A percentile compares a stretch with the other conserved stretches of the same genome.
phyloP scores from a whole-genome alignment of 2,888 invertebrate genomes.

The Agrochola litura region DNA sequence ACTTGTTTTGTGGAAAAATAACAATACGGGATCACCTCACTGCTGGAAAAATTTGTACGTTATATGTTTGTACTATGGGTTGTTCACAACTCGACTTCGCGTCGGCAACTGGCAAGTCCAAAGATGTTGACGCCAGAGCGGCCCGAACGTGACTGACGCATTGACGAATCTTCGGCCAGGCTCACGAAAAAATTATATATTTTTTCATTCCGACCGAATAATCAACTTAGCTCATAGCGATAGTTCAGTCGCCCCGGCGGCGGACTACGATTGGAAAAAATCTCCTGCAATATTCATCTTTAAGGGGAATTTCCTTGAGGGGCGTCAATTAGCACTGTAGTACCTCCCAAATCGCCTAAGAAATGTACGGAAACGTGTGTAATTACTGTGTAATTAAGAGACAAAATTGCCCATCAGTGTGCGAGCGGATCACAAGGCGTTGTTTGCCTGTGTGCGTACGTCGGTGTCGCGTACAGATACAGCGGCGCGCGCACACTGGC shows the following conservation, averaged over 20 bases:
- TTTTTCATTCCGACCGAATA: conserved; percentile 88
- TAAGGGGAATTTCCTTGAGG: conserved; percentile 72
- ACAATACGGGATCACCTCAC: conserved; percentile 85
- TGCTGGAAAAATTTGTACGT: conserved; percentile 87
- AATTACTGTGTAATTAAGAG: conserved; percentile 82
- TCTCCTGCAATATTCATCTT: conserved; percentile 69
- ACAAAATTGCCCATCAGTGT: conserved; percentile 80
- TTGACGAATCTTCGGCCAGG: conserved; percentile 88
- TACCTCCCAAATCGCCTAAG: conserved; percentile 68
- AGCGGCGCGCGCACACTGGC: conserved; percentile 84
- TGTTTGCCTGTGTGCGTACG: conserved; percentile 80
- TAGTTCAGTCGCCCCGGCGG: conserved; percentile 87
- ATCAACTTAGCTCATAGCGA: conserved; percentile 88
- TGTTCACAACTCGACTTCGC: conserved; percentile 86
- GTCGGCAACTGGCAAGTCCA: conserved; percentile 79
- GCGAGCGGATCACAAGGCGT: conserved; percentile 72
- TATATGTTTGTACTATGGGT: conserved; percentile 88
- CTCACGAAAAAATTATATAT: conserved; percentile 88
- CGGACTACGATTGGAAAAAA: conserved; percentile 70
- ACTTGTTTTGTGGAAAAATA: conserved; percentile 75
- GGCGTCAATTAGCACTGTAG: conserved; percentile 46
- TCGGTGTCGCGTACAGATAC: conserved; percentile 74
- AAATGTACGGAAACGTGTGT: conserved; percentile 70
- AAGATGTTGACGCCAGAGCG: conserved; percentile 86
- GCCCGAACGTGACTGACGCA: conserved; percentile 88